Evolutionary conservation across 2,888 invertebrate species (phyloP).

Genomic region (Malthinus flaveolus): DNA sequence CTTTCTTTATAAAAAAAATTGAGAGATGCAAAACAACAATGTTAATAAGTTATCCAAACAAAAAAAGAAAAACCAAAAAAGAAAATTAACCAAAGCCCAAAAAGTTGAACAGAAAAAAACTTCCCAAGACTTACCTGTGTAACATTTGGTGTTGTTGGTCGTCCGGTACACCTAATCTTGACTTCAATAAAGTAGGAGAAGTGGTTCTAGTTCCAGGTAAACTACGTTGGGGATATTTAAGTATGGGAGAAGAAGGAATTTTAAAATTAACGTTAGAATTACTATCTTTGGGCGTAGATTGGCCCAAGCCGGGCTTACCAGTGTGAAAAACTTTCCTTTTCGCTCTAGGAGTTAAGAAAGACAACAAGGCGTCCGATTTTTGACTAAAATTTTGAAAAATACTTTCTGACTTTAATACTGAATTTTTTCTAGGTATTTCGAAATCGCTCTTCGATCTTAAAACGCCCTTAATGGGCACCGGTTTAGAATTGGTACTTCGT

Average conservation of each 20-base stretch:
- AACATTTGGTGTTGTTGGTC: slow-evolving; percentile 36
- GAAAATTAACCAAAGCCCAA: slow-evolving; percentile 38
- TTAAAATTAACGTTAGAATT: slow-evolving; percentile 38
- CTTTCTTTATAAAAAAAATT: slow-evolving; percentile 22
- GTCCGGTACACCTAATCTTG: slow-evolving; percentile 35
- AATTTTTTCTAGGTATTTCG: slow-evolving; percentile 43
- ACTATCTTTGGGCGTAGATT: slow-evolving; percentile 40
- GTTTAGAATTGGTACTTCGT: slow-evolving; percentile 1
- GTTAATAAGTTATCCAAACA: slow-evolving; percentile 7
- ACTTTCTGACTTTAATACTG: slow-evolving; percentile 20
- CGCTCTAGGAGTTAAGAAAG: slow-evolving; percentile 63
- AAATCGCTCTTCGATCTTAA: slow-evolving; percentile 52
- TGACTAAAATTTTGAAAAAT: slow-evolving; percentile 42
- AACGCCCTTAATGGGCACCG: slow-evolving; percentile 38
- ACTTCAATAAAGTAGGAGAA: slow-evolving; percentile 47
- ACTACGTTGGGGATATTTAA: slow-evolving; percentile 37
- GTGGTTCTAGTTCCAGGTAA: slow-evolving; percentile 45
- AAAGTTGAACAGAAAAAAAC: slow-evolving; percentile 15
- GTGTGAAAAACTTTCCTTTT: slow-evolving; percentile 47
- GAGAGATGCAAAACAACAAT: slow-evolving; percentile 17
- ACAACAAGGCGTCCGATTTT: slow-evolving; percentile 55
- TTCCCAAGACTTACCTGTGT: slow-evolving; percentile 42
- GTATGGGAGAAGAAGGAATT: slow-evolving; percentile 41
- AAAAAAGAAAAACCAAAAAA: slow-evolving; percentile 21
- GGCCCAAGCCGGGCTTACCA: slow-evolving; percentile 24